Evolutionary conservation across 2,797 vertebrate genomes (phyloP), one percentile per base, ranked within the genome.

Genomic region (Anisognathus igniventris): DNA sequence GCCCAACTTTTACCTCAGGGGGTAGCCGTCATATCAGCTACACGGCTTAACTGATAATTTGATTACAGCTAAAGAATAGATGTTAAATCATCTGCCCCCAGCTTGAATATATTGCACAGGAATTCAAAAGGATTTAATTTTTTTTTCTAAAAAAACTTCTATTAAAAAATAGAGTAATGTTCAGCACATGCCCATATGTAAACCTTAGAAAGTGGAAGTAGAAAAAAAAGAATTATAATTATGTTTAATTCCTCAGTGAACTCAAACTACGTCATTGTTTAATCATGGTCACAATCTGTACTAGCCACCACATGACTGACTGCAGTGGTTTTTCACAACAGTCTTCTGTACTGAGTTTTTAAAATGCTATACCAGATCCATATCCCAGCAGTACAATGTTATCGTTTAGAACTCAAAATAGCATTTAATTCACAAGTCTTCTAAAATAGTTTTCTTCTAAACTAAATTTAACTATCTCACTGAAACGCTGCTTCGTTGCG

Each of bases 251-350:
- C 48, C 70, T 77, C 66, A 42, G 53, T 81, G 58, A 84, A 81
- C 39, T 42, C 54, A 74, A 75, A 78, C 37, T 35, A 67, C 22
- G 2, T 88, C 76, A 83, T 17, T 50, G 37, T 77, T 82, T 93
- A 94, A 97, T 83, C 75, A 58, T 35, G 50, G n/a, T 94, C 30
- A 88, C 60, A 74, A 78, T 68, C 80, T 92, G 57, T 92, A 80
- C 47, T 67, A 66, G 78, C 37, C 93, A 73, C 77, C 93, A 91
- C 85, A 73, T 90, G 67, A 92, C 83, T 67, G 68, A 67, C 68
- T 50, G 20, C 37, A 71, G 67, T 48, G n/a, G 3, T 85, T 91
- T 84, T 92, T 83, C 71, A 84, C 66, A 77, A 54, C 80, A 79
- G 57, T 70, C 88, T 56, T 79, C 94, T 93, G 83, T 76, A 68